A percentile compares a stretch with the other conserved stretches of the same genome.
Evolutionary conservation across 2,113 vertebrate species (phyloP).

Genomic region (Crotalus helleri): DNA sequence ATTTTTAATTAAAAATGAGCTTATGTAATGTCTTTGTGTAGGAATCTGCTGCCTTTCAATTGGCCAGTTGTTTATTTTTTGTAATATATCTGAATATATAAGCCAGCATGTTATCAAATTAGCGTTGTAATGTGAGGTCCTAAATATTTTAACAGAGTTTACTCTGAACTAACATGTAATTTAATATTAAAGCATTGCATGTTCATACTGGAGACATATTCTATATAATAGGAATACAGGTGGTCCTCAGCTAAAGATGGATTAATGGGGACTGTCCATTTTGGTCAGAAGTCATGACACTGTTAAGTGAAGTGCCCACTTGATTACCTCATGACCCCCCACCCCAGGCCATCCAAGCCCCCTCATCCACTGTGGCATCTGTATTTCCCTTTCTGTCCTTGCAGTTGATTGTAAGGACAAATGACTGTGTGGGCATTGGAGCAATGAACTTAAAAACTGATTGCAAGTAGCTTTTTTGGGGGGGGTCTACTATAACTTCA

Average conservation of each 20-base stretch:
- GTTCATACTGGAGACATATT: not conserved
- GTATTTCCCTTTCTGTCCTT: not conserved
- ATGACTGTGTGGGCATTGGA: not conserved
- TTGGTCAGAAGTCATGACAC: not conserved
- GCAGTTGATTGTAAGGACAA: not conserved
- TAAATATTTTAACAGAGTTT: conserved; percentile 10
- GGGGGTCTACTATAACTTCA: not conserved
- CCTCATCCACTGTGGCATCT: not conserved
- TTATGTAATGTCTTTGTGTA: not conserved
- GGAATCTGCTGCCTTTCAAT: not conserved
- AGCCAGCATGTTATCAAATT: not conserved
- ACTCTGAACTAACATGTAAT: not conserved
- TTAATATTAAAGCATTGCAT: conserved; percentile 6
- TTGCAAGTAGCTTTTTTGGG: not conserved
- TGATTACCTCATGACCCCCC: not conserved
- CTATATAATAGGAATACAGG: not conserved
- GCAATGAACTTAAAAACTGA: not conserved
- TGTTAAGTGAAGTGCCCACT: not conserved
- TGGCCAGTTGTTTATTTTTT: not conserved
- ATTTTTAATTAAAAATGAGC: not conserved
- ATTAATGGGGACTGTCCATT: not conserved
- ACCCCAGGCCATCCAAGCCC: not conserved
- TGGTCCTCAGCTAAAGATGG: not conserved
- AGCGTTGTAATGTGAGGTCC: not conserved
- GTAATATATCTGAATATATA: not conserved